Evolutionary conservation across 2,113 vertebrate genomes (phyloP).

Genomic region (Pontoporia blainvillei): DNA sequence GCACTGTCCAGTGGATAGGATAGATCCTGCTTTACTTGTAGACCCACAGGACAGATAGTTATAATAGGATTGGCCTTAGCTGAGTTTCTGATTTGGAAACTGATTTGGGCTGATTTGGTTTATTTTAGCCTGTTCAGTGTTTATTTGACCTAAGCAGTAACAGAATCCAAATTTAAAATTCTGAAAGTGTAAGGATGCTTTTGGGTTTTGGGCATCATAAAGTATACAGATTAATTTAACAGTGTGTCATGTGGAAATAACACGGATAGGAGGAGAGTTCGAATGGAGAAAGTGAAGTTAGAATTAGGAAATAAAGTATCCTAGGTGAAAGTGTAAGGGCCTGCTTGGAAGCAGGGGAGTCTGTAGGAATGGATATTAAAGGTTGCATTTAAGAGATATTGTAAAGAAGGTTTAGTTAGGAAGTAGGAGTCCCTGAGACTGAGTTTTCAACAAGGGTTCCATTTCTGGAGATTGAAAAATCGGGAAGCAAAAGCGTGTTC

Average conservation of each 20-base stretch:
- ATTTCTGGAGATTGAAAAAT: background rate
- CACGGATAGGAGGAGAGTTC: background rate
- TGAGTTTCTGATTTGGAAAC: background rate
- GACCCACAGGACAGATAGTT: background rate
- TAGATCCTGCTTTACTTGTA: background rate
- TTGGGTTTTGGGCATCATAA: background rate
- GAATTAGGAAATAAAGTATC: background rate
- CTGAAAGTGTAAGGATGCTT: background rate
- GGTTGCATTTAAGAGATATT: background rate
- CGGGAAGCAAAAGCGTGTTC: background rate
- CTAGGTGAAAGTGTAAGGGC: background rate
- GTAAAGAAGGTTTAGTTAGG: background rate
- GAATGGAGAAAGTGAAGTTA: background rate
- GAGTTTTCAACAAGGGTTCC: background rate
- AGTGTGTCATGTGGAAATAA: background rate
- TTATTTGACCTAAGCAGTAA: background rate
- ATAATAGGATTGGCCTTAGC: background rate
- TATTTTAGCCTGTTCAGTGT: constrained; percentile 23
- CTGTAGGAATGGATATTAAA: background rate
- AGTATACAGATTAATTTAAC: background rate
- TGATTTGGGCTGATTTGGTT: background rate
- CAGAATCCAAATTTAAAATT: background rate
- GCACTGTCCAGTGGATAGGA: background rate
- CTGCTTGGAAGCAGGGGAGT: background rate
- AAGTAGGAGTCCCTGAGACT: background rate